Conservation (phyloP, 2,113 vertebrate species). For the Ptyas mucosa region DNA sequence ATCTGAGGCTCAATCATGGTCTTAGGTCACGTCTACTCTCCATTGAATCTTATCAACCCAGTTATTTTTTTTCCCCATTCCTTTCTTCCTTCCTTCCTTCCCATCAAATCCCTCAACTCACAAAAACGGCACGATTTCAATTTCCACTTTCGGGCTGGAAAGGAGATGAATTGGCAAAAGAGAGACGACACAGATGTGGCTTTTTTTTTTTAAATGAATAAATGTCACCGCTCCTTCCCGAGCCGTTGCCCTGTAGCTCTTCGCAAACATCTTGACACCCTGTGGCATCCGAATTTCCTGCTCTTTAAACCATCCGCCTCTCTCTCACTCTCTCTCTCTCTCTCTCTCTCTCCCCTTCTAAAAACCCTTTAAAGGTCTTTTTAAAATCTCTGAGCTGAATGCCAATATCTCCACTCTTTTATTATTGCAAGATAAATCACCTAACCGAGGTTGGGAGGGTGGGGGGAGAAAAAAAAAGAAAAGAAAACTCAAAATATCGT, state of each 20-base stretch:
- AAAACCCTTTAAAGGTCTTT: no score
- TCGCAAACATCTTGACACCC: background rate
- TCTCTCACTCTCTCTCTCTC: background rate
- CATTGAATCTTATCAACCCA: no score
- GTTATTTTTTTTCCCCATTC: no score
- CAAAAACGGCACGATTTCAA: background rate
- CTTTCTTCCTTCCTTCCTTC: no score
- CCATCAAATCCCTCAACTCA: background rate
- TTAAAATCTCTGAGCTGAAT: no score
- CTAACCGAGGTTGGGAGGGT: no score
- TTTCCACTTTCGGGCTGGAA: background rate
- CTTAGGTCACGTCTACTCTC: no score
- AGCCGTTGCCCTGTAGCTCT: background rate
- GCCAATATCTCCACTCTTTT: no score
- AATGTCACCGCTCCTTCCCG: background rate
- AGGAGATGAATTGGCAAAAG: background rate
- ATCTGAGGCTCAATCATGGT: no score
- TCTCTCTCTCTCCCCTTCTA: background rate
- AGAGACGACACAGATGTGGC: background rate
- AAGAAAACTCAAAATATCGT: no score
- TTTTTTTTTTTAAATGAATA: background rate
- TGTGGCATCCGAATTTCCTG: background rate
- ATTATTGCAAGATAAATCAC: no score
- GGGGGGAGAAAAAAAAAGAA: no score
- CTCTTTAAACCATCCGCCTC: background rate